A percentile compares a stretch with the other conserved stretches of the same genome.
phyloP scores from a whole-genome alignment of 2,888 invertebrate genomes.

The Emesis furor region DNA sequence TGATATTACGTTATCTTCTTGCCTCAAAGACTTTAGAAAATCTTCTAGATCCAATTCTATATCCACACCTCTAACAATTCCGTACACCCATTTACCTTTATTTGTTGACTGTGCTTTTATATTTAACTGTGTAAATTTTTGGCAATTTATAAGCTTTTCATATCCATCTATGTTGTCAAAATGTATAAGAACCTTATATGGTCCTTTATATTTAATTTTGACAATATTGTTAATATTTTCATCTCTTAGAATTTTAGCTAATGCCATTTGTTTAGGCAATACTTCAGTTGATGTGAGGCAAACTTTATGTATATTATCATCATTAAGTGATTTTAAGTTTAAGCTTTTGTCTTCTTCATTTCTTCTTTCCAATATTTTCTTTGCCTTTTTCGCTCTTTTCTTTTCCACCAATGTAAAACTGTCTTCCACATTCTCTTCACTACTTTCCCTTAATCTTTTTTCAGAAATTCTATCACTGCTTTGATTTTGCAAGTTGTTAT shows the following conservation, averaged over 20 bases:
- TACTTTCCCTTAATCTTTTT: background rate
- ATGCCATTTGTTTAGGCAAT: conserved; percentile 41
- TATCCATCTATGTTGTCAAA: conserved; percentile 29
- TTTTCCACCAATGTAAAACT: background rate
- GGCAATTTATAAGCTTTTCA: conserved; percentile 9
- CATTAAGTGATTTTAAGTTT: background rate
- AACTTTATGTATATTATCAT: background rate
- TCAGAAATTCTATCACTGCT: background rate
- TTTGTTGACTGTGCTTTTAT: conserved; percentile 33
- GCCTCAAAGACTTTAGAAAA: conserved; percentile 8
- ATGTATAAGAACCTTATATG: conserved; percentile 34
- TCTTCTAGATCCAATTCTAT: conserved; percentile 21
- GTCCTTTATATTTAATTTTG: conserved; percentile 38
- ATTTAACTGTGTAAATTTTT: conserved; percentile 20
- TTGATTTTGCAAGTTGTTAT: background rate
- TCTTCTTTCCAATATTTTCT: background rate
- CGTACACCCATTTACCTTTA: conserved; percentile 20
- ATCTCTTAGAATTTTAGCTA: conserved; percentile 40
- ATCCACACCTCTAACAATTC: conserved; percentile 35
- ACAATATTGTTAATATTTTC: conserved; percentile 30
- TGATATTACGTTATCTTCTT: background rate
- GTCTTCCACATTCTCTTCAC: background rate
- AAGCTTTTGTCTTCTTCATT: background rate
- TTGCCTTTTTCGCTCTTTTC: background rate
- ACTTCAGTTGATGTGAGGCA: conserved; percentile 23